Base-by-base conservation (phyloP, 2,888 invertebrate genomes). In the Drosophila picticornis region DNA sequence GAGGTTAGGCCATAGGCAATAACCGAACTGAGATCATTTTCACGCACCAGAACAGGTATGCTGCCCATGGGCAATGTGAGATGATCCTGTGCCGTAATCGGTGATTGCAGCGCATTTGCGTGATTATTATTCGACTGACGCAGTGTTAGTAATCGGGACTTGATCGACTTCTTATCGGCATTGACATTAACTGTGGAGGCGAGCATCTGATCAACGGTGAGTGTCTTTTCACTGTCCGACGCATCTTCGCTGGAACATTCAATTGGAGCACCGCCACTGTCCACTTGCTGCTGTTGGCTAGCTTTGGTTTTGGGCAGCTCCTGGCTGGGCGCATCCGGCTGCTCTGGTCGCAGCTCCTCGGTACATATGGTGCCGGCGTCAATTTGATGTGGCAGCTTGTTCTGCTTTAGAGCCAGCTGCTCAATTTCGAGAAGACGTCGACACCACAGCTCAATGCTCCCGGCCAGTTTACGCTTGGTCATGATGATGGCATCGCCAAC, bases 1-100 rank as follows among this genome's bases (percentile, higher is more conserved):
- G 96, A 96, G 69, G 96, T 96, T 29, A 98, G 93, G 1, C 97
- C 95, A 90, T 97, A 97, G 0, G 98, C 97, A 71, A 98, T 96
- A 60, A 98, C 96, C 0, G 97, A 97, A 77, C 97, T 97, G 0
- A 96, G 96, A 92, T 98, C 97, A 48, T 95, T 95, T 91, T 97
- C 97, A 82, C 96, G 96, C 0, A 98, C 96, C 2, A 96, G 94
- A n/a, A 96, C 93, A 0, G 96, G 95, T n/a, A 95, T 92, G 66
- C 90, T 93, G 73, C 96, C 95, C 25, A 94, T 87, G 0, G 96
- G 95, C 29, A 97, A 91, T 7, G 95, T 94, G 85, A 96, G 95
- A 92, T 97, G 97, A 89, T 97, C 97, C 76, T 95, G 94, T 0
- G 94, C 82, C 19, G 94, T 94, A 84, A 96, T 94, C 2, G 96